phyloP scores from a whole-genome alignment of 2,797 vertebrate genomes.

The Sebastes cheni region DNA sequence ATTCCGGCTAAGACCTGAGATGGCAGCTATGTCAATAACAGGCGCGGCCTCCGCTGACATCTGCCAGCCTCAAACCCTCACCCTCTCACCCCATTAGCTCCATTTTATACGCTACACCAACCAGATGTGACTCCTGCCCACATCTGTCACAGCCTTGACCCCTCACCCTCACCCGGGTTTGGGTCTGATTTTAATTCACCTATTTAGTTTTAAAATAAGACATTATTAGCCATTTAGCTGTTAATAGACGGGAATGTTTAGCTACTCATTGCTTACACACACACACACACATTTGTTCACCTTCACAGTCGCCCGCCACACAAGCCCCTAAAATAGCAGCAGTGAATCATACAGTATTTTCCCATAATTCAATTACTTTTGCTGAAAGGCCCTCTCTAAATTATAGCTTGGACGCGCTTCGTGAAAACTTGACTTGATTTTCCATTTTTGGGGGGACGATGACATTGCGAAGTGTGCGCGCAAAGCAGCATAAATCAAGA shows the following conservation, averaged over 20 bases:
- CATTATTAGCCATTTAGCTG: background rate
- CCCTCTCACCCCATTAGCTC: constrained; percentile 66
- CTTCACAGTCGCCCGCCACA: constrained; percentile 1
- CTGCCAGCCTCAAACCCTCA: constrained; percentile 70
- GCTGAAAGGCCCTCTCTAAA: constrained; percentile 47
- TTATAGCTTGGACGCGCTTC: constrained; percentile 29
- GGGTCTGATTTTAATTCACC: background rate
- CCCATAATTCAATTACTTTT: constrained; percentile 34
- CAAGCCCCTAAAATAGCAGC: constrained; percentile 8
- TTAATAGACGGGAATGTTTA: background rate
- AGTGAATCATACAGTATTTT: constrained; percentile 1
- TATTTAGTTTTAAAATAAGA: constrained; percentile 2
- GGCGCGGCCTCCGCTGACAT: constrained; percentile 66
- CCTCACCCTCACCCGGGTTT: constrained; percentile 1
- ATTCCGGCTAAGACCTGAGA: constrained; percentile 69
- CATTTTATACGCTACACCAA: constrained; percentile 47
- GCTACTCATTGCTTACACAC: background rate
- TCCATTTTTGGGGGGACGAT: constrained; percentile 16
- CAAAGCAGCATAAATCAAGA: constrained; percentile 56
- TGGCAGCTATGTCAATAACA: constrained; percentile 81
- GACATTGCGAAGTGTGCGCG: constrained; percentile 21
- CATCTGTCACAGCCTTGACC: constrained; percentile 59
- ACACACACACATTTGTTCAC: background rate
- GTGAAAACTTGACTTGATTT: constrained; percentile 33
- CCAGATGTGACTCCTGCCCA: constrained; percentile 70